Base-by-base conservation (phyloP, 2,888 invertebrate genomes). In the Melinaea menophilus region DNA sequence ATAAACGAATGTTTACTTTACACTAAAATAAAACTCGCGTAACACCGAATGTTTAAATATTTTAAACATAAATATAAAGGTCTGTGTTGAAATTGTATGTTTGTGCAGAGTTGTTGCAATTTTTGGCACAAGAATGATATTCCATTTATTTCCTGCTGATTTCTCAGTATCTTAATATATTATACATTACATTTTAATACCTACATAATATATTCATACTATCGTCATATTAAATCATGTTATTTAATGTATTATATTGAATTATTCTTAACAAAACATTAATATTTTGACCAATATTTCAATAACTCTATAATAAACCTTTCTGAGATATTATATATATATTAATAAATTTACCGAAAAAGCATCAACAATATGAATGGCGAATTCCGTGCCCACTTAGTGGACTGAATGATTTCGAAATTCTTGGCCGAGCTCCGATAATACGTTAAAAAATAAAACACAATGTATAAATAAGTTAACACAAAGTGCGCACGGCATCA, bases 321-420 rank as follows among this genome's bases (percentile, higher is more conserved):
- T 22, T 22, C 9, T 9, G 9, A 9, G 9, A 41, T 41, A 2
- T 41, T 41, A 41, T 9, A 5, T 9, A 41, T 37, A 37, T 37
- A 37, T 37, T 37, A 37, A 37, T 37, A 37, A 37, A 37, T 37
- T 5, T 37, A 37, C 3, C 37, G 7, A 1, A 37, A 41, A 41
- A 41, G 75, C 79, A 78, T 75, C 80, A 75, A 71, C 74, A 72
- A 88, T 88, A 89, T 90, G 90, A 90, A 90, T 90, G 90, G 90
- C 84, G 76, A 85, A 90, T 90, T 84, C 88, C 86, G 87, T 80
- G 78, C 88, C 89, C 88, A 89, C 90, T 88, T 86, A 85, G 88
- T 84, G 87, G 82, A 84, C 90, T 90, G 89, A 90, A 90, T 90
- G 90, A 87, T 90, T 88, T 90, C 89, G 80, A 90, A 87, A 90